Percentiles rank a stretch among this genome's conserved stretches.
These are phyloP conservation scores for Diogma glabrata DNA, from an alignment of 2,888 invertebrate species.

Conservation along the genomic window DNA sequence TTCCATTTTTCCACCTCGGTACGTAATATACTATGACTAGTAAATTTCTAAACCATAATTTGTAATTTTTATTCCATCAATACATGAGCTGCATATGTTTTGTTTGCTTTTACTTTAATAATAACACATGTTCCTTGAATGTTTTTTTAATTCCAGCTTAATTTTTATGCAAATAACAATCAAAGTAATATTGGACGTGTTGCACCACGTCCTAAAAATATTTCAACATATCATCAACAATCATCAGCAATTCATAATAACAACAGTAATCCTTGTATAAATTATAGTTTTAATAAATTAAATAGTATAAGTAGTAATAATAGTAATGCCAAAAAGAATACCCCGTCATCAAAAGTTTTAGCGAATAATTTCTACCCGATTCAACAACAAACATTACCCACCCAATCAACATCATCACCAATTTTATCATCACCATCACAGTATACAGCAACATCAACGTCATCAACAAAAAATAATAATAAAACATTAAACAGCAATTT, in stretches of 20 bases:
- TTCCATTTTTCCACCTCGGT: no score
- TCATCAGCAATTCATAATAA: slow-evolving; percentile 13
- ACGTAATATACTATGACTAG: no score
- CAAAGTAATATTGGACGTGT: slow-evolving; percentile 36
- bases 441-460: slow-evolving; percentile 12
- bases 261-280: slow-evolving; percentile 1
- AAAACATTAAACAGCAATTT: slow-evolving; percentile 4
- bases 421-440: slow-evolving; percentile 4
- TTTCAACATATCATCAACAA: slow-evolving; percentile 10
- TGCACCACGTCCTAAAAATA: slow-evolving; percentile 34
- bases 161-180: slow-evolving; percentile 37
- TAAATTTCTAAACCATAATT: no score
- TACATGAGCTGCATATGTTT: no score
- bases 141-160: slow-evolving; percentile 3
- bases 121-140: slow-evolving; percentile 1
- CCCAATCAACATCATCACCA: neutral
- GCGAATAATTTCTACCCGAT: slow-evolving; percentile 4
- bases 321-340: slow-evolving; percentile 5
- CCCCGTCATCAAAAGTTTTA: neutral
- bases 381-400: slow-evolving; percentile 7
- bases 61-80: no score
- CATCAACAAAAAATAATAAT: slow-evolving; percentile 12
- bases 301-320: slow-evolving; percentile 3
- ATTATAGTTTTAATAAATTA: slow-evolving; percentile 1
- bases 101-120: no score